Evolutionary conservation across 2,113 vertebrate species (phyloP), one percentile per base, ranked within the genome.

Genomic region (Caranx ignobilis): DNA sequence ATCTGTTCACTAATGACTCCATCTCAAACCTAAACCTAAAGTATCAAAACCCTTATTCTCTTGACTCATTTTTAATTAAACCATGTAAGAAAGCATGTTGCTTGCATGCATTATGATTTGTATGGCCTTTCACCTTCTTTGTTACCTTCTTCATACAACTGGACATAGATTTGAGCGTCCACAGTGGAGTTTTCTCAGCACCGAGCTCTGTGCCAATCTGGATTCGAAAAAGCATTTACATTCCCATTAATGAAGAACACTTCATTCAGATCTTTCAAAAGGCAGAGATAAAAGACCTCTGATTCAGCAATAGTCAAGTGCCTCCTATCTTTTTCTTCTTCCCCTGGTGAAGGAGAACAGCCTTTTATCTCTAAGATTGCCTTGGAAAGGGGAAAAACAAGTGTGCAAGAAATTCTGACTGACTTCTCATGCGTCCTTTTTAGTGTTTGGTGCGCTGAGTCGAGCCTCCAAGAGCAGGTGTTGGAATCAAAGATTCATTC

Each of bases 201-300:
- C 55, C 13, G 16, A 61, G 73, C 80, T 37, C 39, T 82, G 75
- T 39, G 2, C 13, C 75, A 52, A 34, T 78, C 74, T 79, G 63
- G 50, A 65, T 84, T 69, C 78, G 59, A 82, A 82, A 39, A 15
- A 64, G 52, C 56, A 67, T 68, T 83, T 82, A 71, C 47, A 81
- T 83, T 86, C 67, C 64, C 60, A 72, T 85, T 87, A 86, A 72
- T 77, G 64, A 82, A 60, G 61, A 86, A 70, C 77, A 57, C 64
- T 71, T 87, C 71, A 81, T 85, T 89, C 66, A 80, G 65, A 88
- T 89, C 69, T 67, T 71, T 84, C 70, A 86, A 87, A 88, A 82
- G 74, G 43, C 67, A n/a, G 65, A 83, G 72, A 91, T 84, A 88
- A 90, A 90, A 89, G 81, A 85, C n/a, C 11, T 75, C 82, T 86